Conservation (phyloP, 2,888 invertebrate genomes). For the Ptychoptera albimana region DNA sequence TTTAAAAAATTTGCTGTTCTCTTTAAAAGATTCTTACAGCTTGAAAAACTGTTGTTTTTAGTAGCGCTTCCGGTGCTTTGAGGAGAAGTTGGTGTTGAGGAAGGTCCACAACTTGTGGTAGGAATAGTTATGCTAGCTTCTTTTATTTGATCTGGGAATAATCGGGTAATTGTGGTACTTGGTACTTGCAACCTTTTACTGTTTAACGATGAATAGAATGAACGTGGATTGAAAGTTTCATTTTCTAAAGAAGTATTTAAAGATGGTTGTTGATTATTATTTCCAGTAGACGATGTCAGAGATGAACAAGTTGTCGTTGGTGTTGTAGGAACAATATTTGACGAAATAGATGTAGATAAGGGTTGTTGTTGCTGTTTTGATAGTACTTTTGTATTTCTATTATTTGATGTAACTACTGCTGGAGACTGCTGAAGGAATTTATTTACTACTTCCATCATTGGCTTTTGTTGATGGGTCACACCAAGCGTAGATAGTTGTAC, state of each 20-base stretch:
- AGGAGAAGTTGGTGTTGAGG: conserved; percentile 20
- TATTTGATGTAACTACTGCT: background rate
- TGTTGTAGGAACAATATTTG: conserved; percentile 6
- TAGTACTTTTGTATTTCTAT: background rate
- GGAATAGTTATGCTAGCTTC: conserved; percentile 25
- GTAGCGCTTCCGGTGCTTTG: conserved; percentile 10
- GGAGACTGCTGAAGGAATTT: background rate
- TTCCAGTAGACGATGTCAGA: conserved; percentile 12
- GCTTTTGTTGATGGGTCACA: background rate
- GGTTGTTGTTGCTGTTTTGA: background rate
- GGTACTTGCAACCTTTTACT: conserved; percentile 23
- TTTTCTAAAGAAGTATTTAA: conserved; percentile 10
- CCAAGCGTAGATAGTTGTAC: conserved; percentile 4
- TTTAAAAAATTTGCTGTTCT: too few relatives aligned
- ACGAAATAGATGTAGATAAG: background rate
- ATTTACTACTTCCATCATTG: background rate
- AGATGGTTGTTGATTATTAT: conserved; percentile 12
- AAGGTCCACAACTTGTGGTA: conserved; percentile 11
- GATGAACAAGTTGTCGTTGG: conserved; percentile 11
- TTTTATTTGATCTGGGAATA: conserved; percentile 30
- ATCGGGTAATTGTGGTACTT: conserved; percentile 22
- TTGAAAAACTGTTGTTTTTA: conserved; percentile 7
- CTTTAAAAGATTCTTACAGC: background rate
- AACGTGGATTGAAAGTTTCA: conserved; percentile 18
- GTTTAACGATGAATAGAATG: conserved; percentile 18